Evolutionary conservation across 2,888 invertebrate species (phyloP), one percentile per base, ranked within the genome.

Genomic region (Nomada fabriciana): DNA sequence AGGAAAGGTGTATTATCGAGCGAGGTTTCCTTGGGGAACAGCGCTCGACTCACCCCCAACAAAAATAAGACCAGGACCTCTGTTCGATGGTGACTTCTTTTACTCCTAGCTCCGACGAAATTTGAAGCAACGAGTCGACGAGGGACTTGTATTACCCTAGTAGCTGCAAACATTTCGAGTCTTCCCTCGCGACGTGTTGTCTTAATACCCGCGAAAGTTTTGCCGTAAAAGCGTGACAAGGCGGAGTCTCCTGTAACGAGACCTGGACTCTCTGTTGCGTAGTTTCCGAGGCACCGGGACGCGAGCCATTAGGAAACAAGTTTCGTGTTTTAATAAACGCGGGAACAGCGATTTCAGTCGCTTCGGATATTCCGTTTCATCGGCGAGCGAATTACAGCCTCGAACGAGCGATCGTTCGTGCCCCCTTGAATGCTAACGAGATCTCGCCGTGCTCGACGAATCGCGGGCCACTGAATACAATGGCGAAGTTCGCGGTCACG

Each of bases 171-270:
- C 72, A 76, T 65, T 70, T 79, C 83, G 82, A 84, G 83, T 69
- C 82, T 75, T 86, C 77, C 85, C 85, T 69, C 76, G 82, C 78
- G 85, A 83, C 87, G 84, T 80, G 81, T 89, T 83, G 83, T 86
- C 89, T 89, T 90, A 91, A 91, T 90, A 88, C 88, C 85, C 84
- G 88, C 86, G 79, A 89, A 91, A 91, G 84, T 91, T 91, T 83
- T 72, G 69, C 68, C 84, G 84, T 85, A 88, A 88, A 86, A 84
- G 87, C 82, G 47, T 63, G 77, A 73, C 80, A 55, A 63, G 59
- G 80, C 71, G 65, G 71, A 78, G 80, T 64, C 5, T 2, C 68
- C 63, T 29, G 79, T 78, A 81, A 82, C 82, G 78, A 84, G 76
- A 53, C 20, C 23, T 29, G 20, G 47, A 5, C 43, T 7, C 42